Evolutionary conservation across 64 coral and sea anemone genomes (phyloP).

Genomic region (Anthopleura sola): DNA sequence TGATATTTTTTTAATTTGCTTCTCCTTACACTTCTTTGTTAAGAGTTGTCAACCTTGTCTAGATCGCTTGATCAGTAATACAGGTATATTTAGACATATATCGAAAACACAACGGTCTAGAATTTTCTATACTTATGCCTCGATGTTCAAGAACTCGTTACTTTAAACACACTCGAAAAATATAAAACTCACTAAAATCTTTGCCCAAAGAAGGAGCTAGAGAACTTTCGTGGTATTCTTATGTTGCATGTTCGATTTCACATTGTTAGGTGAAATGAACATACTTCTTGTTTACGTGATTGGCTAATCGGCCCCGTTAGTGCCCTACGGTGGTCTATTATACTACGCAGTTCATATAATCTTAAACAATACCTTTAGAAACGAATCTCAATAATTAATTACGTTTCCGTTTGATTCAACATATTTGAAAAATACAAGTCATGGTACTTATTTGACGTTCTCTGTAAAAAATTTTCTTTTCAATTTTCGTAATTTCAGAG

Average conservation of each 20-base stretch:
- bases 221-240: not conserved
- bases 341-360: not conserved
- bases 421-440: not conserved
- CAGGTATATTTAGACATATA: not conserved
- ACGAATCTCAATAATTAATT: not conserved
- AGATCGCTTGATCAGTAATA: not conserved
- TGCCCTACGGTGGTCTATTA: not conserved
- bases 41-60: not conserved
- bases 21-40: not conserved
- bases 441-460: not conserved
- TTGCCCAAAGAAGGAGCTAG: too few relatives aligned
- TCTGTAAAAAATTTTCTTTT: too few relatives aligned
- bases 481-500: not conserved
- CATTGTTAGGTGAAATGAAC: not conserved
- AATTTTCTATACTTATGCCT: too few relatives aligned
- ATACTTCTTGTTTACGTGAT: slow-evolving; percentile 1
- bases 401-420: not conserved
- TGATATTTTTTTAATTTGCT: not conserved
- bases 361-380: slow-evolving; percentile 7
- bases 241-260: not conserved
- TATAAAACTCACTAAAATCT: too few relatives aligned
- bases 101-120: not conserved
- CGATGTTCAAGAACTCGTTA: too few relatives aligned
- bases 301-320: slow-evolving; percentile 7
- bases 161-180: too few relatives aligned